phyloP scores from a whole-genome alignment of 2,888 invertebrate species.

The Hipparchia sbordonii region DNA sequence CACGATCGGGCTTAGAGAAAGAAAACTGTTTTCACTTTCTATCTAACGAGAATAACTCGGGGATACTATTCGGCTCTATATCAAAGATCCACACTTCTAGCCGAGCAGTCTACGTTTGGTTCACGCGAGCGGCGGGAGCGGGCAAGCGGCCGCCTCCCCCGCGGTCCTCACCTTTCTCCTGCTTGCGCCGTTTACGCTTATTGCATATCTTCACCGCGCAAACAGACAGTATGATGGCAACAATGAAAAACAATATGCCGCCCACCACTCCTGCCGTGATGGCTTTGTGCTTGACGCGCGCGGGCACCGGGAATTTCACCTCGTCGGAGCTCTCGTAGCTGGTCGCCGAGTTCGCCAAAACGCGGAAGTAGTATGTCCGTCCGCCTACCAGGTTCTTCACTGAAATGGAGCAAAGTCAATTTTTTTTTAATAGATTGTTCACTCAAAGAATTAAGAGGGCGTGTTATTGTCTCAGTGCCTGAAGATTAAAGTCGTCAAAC shows the following conservation, averaged over 20 bases:
- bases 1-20: slow-evolving; percentile 9
- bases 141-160: slow-evolving; percentile 59
- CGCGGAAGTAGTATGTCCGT: slow-evolving; percentile 95
- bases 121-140: slow-evolving; percentile 49
- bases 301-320: slow-evolving; percentile 94
- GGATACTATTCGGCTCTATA: slow-evolving; percentile 25
- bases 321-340: slow-evolving; percentile 94
- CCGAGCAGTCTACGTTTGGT: slow-evolving; percentile 22
- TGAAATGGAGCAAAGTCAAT: slow-evolving; percentile 63
- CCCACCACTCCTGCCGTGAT: slow-evolving; percentile 98
- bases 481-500: too few species aligned
- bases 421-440: too few species aligned
- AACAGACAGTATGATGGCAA: slow-evolving; percentile 97
- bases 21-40: slow-evolving; percentile 25
- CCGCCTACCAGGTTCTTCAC: slow-evolving; percentile 96
- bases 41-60: slow-evolving; percentile 11
- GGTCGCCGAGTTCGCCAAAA: slow-evolving; percentile 93
- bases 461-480: too few species aligned
- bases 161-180: slow-evolving; percentile 95
- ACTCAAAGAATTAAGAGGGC: too few species aligned
- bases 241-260: slow-evolving; percentile 98
- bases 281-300: slow-evolving; percentile 96
- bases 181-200: slow-evolving; percentile 97
- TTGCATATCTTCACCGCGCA: slow-evolving; percentile 99
- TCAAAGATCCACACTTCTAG: slow-evolving; percentile 25